A percentile compares a stretch with the other conserved stretches of the same genome.
These are phyloP conservation scores for Mesoclemmys tuberculata DNA, from an alignment of 2,113 vertebrate species.

Conservation along the genomic window DNA sequence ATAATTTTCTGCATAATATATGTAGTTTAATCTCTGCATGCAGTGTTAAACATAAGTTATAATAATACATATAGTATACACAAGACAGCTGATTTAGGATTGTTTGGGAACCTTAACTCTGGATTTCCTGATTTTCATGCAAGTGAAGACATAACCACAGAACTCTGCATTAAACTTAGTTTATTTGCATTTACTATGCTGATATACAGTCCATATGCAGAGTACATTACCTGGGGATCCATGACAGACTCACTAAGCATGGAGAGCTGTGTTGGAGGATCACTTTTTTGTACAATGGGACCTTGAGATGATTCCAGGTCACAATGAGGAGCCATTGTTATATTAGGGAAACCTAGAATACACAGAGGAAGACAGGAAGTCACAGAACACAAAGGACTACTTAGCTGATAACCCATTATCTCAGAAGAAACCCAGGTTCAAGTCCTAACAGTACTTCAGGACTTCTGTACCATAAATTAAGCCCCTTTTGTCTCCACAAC, in stretches of 20 bases:
- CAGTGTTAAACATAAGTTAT: background rate
- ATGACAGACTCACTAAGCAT: conserved; percentile 82
- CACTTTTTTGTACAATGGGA: conserved; percentile 79
- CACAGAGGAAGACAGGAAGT: conserved; percentile 44
- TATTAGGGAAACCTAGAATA: conserved; percentile 87
- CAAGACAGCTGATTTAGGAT: background rate
- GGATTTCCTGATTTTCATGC: background rate
- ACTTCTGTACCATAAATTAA: background rate
- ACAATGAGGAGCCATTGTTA: conserved; percentile 89
- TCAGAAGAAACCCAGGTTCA: background rate
- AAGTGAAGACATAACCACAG: background rate
- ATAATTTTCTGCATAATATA: background rate
- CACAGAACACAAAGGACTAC: background rate
- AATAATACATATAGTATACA: background rate
- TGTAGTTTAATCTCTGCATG: accelerated
- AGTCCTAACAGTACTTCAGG: accelerated
- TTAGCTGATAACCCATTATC: background rate
- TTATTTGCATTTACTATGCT: background rate
- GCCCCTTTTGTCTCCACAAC: background rate
- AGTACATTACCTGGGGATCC: conserved; percentile 83
- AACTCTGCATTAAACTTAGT: background rate
- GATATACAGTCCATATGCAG: background rate
- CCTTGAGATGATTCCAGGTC: conserved; percentile 76
- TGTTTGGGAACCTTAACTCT: background rate
- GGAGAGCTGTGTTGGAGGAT: conserved; percentile 81